Base-by-base conservation (phyloP, 2,113 vertebrate genomes). In the Amia ocellicauda region DNA sequence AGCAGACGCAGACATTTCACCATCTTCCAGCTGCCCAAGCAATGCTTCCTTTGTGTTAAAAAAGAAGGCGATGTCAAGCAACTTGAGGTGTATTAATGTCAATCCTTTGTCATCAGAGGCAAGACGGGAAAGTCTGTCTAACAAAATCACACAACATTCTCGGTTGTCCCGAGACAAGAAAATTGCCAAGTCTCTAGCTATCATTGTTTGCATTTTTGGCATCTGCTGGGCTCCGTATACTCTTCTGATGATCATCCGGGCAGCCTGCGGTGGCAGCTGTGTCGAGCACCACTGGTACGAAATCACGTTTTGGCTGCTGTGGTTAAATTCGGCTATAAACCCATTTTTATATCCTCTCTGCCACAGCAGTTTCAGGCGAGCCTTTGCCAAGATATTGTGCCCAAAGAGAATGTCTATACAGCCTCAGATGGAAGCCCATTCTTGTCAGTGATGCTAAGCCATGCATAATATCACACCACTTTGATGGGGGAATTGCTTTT, bases 301-400 rank as follows among this genome's bases (percentile, higher is more conserved):
- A 70, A 71, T 88, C 73, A 84, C 85, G n/a, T 93, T 94, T 87
- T 93, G 93, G 92, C 88, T 94, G 72, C 84, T 93, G 71, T 94
- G 91, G 92, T 57, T 91, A 64, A 95, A 94, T 80, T 94, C 92
- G 0, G 85, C 83, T 55, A 55, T 94, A 50, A 95, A 95, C 56
- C 92, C 92, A 10, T 85, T 95, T 78, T 81, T 95, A 19, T 94
- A 94, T 64, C 86, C 93, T 1, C 76, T 94, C 41, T 96, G 93
- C 71, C 93, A 95, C 78, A 83, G 80, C 52, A 80, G 68, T 60
- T 93, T 94, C 76, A 83, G 85, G 65, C 87, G 87, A 75, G 89
- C 92, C 67, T 94, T 89, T 19, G 69, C 75, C 67, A 85, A 79
- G 78, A 85, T 89, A 42, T 78, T 85, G 16, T 88, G 83, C 69